Percentiles rank a stretch among this genome's conserved stretches.
phyloP scores from a whole-genome alignment of 2,888 invertebrate species.

The Conomelus anceps region DNA sequence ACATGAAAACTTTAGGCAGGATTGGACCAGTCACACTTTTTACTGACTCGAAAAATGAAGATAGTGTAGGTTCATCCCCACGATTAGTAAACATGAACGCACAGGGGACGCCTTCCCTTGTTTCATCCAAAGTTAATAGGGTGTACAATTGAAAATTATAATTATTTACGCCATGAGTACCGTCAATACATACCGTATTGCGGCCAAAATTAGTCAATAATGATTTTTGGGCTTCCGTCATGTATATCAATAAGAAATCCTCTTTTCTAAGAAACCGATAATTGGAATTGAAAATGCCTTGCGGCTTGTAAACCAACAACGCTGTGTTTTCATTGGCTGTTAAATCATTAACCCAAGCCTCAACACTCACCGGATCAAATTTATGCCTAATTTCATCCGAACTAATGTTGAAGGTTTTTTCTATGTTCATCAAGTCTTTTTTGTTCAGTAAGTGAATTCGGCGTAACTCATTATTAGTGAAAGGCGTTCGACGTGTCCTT shows the following conservation, averaged over 20 bases:
- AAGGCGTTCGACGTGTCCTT: slow-evolving; percentile 1
- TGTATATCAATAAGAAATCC: slow-evolving; percentile 36
- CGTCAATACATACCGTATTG: slow-evolving; percentile 35
- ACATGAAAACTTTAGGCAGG: slow-evolving; percentile 33
- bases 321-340: background rate
- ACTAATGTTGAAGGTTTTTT: slow-evolving; percentile 29
- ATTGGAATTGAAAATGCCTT: background rate
- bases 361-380: slow-evolving; percentile 32
- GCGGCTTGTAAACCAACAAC: slow-evolving; percentile 11
- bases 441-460: slow-evolving; percentile 34
- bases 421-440: slow-evolving; percentile 36
- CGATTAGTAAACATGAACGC: slow-evolving; percentile 32
- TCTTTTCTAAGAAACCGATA: slow-evolving; percentile 20
- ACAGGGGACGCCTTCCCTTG: slow-evolving; percentile 30
- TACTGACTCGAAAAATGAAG: slow-evolving; percentile 26
- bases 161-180: slow-evolving; percentile 32
- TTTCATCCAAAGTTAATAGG: slow-evolving; percentile 33
- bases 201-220: slow-evolving; percentile 32
- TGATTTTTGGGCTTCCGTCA: slow-evolving; percentile 33
- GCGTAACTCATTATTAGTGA: slow-evolving; percentile 25
- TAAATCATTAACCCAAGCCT: slow-evolving; percentile 29
- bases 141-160: slow-evolving; percentile 33
- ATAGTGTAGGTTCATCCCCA: slow-evolving; percentile 24
- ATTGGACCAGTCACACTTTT: slow-evolving; percentile 27
- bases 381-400: slow-evolving; percentile 26